Conservation (phyloP, 2,797 vertebrate species). For the Aphelocoma californica region DNA sequence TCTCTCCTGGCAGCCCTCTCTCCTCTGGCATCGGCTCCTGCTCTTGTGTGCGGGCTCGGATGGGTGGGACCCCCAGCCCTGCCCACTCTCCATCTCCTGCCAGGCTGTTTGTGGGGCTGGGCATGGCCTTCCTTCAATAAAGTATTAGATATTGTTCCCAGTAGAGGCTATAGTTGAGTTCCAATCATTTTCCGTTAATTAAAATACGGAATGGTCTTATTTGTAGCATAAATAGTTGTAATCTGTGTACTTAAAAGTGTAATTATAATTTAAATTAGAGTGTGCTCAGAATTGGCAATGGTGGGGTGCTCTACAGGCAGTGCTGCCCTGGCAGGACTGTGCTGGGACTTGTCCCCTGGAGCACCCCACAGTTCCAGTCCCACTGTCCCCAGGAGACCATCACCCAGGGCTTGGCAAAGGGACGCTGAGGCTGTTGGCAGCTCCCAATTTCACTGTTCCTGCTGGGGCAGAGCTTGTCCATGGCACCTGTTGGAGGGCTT, state of each 20-base stretch:
- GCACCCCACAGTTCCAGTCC: fast-evolving
- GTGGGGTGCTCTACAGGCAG: constrained; percentile 20
- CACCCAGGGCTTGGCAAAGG: not conserved
- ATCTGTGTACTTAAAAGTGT: constrained; percentile 56
- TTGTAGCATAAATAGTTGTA: constrained; percentile 63
- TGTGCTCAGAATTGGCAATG: constrained; percentile 13
- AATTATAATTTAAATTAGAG: constrained; percentile 57
- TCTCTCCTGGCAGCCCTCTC: not conserved
- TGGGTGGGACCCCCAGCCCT: not conserved
- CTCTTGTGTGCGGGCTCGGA: not conserved
- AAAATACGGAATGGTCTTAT: constrained; percentile 55
- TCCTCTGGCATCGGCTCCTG: not conserved
- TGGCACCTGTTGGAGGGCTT: not conserved
- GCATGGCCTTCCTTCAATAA: not conserved
- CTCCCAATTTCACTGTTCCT: not conserved
- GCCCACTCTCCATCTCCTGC: not conserved
- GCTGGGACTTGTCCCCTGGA: not conserved
- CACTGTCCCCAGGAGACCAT: not conserved
- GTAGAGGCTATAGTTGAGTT: constrained; percentile 51
- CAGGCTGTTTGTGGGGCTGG: not conserved
- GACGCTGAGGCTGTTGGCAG: not conserved
- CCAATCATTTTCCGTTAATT: constrained; percentile 62
- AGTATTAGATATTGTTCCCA: constrained; percentile 49
- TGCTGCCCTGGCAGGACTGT: not conserved
- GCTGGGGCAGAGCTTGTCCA: not conserved